Evolutionary conservation across 2,797 vertebrate species (phyloP).

Genomic region (Alcedo quadribrachys): DNA sequence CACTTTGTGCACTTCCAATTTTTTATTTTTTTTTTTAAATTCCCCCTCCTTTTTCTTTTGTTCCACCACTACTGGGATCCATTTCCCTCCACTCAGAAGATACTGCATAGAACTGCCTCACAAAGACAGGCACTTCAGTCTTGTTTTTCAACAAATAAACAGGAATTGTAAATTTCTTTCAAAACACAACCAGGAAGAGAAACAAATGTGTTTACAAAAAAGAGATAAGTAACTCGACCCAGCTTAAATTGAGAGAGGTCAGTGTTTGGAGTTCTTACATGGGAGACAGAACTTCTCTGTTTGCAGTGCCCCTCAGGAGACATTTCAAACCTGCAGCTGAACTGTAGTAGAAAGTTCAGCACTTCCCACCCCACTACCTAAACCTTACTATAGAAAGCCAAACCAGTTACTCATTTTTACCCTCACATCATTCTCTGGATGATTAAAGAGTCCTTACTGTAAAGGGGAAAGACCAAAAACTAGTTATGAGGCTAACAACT

Average conservation of each 20-base stretch:
- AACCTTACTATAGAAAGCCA: background rate
- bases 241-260: background rate
- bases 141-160: constrained; percentile 4
- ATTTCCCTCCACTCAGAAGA: background rate
- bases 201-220: background rate
- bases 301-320: background rate
- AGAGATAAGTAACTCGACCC: background rate
- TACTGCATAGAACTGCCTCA: background rate
- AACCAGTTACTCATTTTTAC: background rate
- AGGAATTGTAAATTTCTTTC: background rate
- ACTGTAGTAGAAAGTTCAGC: background rate
- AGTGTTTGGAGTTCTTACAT: background rate
- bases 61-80: background rate
- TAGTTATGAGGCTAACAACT: background rate
- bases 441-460: background rate
- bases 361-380: background rate
- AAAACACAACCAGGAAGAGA: background rate
- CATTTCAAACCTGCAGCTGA: background rate
- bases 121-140: background rate
- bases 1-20: background rate
- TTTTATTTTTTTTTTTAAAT: no score
- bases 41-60: background rate
- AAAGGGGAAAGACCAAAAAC: background rate
- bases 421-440: background rate
- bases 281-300: background rate